These are phyloP conservation scores for Papilio xuthus DNA, from an alignment of 1,140 invertebrate species.

Conservation along the genomic window DNA sequence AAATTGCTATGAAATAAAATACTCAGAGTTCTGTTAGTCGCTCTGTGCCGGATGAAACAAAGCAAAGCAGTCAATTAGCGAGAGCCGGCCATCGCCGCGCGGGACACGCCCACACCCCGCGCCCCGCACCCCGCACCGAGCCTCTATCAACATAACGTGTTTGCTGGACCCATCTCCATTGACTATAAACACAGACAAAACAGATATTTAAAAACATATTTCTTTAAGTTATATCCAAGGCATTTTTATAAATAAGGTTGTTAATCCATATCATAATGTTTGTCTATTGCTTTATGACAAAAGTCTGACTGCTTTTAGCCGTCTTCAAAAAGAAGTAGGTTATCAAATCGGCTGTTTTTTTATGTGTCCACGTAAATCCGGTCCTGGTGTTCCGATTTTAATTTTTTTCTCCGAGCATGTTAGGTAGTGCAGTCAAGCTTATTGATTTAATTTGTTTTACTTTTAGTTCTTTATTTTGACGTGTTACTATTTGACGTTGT, in stretches of 20 bases:
- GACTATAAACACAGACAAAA: background rate
- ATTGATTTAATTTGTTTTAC: too few species aligned
- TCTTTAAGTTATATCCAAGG: too few species aligned
- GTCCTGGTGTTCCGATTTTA: too few species aligned
- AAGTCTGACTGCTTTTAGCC: too few species aligned
- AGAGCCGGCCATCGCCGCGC: background rate
- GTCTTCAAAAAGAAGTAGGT: too few species aligned
- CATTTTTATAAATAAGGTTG: background rate
- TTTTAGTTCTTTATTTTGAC: background rate
- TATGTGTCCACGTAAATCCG: too few species aligned
- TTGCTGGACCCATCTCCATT: slow-evolving; percentile 26
- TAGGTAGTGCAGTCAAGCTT: too few species aligned
- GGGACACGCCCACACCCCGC: background rate
- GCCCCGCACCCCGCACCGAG: background rate
- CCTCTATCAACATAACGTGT: slow-evolving; percentile 36
- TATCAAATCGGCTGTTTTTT: too few species aligned
- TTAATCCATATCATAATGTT: too few species aligned
- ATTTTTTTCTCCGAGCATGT: too few species aligned
- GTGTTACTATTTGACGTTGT: background rate
- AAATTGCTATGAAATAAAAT: background rate
- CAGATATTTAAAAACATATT: too few species aligned
- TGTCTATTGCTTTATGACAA: too few species aligned
- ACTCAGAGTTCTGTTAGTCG: background rate
- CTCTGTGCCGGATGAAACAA: slow-evolving; percentile 17
- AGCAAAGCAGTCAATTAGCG: slow-evolving; percentile 26